Evolutionary conservation across 2,888 invertebrate species (phyloP).

Genomic region (Maniola hyperantus): DNA sequence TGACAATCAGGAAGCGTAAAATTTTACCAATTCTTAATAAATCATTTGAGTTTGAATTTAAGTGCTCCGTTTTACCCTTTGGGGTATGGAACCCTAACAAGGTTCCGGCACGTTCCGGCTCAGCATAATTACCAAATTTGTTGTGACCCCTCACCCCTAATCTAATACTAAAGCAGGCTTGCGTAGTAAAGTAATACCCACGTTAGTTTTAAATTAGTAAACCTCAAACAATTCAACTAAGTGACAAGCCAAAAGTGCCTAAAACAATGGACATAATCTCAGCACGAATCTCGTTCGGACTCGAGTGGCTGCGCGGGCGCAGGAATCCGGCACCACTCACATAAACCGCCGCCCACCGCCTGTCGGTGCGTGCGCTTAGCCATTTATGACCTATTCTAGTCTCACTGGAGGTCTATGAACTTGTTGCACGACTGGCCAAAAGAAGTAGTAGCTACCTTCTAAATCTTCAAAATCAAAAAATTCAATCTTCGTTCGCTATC

Average conservation of each 20-base stretch:
- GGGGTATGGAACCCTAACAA: too few species aligned
- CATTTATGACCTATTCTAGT: conserved; percentile 11
- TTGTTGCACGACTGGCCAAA: conserved; percentile 10
- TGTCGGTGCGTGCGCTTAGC: conserved; percentile 26
- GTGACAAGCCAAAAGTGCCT: conserved; percentile 3
- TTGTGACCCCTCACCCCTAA: too few species aligned
- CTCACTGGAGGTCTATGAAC: conserved; percentile 31
- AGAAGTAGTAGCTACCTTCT: too few species aligned
- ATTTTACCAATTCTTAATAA: too few species aligned
- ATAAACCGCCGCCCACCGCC: conserved; percentile 57
- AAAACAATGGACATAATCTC: conserved; percentile 13
- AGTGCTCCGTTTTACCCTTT: too few species aligned
- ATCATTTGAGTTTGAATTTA: too few species aligned
- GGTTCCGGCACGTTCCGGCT: too few species aligned
- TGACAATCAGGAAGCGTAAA: too few species aligned
- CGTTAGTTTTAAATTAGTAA: not conserved
- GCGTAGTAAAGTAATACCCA: not conserved
- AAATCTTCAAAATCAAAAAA: too few species aligned
- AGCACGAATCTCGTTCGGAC: conserved; percentile 28
- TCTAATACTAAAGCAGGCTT: not conserved
- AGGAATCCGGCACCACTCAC: conserved; percentile 68
- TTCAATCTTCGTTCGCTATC: too few species aligned
- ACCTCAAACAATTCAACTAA: not conserved
- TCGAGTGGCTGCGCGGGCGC: conserved; percentile 41
- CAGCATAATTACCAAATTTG: too few species aligned